Evolutionary conservation across 2,888 invertebrate species (phyloP).

Genomic region (Tachina grossa): DNA sequence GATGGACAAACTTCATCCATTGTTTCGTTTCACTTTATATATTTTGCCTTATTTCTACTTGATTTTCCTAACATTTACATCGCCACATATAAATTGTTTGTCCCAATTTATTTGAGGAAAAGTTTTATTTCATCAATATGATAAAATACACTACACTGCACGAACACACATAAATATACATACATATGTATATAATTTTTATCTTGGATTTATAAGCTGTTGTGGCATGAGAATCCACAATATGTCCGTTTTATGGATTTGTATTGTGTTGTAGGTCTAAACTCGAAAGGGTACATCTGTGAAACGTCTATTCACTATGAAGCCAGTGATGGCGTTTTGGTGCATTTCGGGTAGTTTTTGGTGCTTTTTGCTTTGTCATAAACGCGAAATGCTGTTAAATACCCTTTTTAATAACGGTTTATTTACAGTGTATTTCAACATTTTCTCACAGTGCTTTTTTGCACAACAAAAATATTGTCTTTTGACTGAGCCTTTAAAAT

Average conservation of each 20-base stretch:
- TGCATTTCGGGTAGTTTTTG: no score
- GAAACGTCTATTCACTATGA: constrained; percentile 41
- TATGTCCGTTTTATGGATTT: constrained; percentile 45
- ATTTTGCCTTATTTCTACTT: constrained; percentile 9
- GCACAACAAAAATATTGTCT: no score
- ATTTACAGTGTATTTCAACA: no score
- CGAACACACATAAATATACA: background rate
- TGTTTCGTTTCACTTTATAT: constrained; percentile 16
- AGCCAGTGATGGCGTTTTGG: no score
- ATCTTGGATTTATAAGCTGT: constrained; percentile 66
- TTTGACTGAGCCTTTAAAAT: no score
- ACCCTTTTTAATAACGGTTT: no score
- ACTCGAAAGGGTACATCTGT: constrained; percentile 57
- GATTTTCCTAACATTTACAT: background rate
- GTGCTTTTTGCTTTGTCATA: no score
- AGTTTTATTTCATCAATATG: constrained; percentile 47
- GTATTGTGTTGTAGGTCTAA: constrained; percentile 17
- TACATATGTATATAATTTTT: constrained; percentile 28
- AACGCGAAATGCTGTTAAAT: no score
- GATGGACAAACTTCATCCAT: constrained; percentile 55
- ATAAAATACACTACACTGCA: constrained; percentile 42
- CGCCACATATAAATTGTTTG: constrained; percentile 43
- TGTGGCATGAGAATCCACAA: constrained; percentile 64
- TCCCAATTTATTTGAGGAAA: constrained; percentile 60
- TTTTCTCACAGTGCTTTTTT: no score